These are phyloP conservation scores for Triplophysa dalaica DNA, from an alignment of 2,113 vertebrate species.

Conservation along the genomic window DNA sequence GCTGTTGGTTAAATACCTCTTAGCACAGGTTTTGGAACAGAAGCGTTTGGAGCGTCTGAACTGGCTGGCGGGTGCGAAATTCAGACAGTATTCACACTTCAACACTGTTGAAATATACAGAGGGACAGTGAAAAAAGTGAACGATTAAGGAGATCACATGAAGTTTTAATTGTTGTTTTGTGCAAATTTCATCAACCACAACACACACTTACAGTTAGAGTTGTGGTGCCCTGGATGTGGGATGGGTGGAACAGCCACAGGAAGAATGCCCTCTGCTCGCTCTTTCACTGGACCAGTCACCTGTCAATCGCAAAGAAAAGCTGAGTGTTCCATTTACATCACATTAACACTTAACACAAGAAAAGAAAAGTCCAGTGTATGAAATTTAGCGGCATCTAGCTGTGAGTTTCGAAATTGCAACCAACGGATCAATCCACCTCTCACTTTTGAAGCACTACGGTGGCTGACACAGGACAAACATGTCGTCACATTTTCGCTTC, in stretches of 20 bases:
- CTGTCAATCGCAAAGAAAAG: slow-evolving; percentile 58
- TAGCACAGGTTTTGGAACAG: slow-evolving; percentile 95
- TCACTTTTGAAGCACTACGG: no score
- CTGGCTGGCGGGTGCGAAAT: slow-evolving; percentile 87
- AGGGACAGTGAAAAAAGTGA: neutral
- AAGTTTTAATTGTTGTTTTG: neutral
- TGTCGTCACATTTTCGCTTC: no score
- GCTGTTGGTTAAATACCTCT: slow-evolving; percentile 79
- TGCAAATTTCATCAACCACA: neutral
- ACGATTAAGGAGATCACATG: neutral
- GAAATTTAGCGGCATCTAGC: no score
- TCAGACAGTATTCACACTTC: slow-evolving; percentile 95
- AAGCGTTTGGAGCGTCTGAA: slow-evolving; percentile 96
- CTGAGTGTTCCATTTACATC: neutral
- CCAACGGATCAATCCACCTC: no score
- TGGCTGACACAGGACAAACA: no score
- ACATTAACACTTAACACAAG: no score
- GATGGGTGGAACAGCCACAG: slow-evolving; percentile 65
- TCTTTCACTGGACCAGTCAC: slow-evolving; percentile 77
- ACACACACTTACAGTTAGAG: slow-evolving; percentile 63
- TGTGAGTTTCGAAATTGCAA: no score
- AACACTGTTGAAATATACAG: slow-evolving; percentile 71
- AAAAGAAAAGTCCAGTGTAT: no score
- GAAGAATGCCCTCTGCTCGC: slow-evolving; percentile 67
- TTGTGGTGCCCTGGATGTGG: slow-evolving; percentile 62